A percentile compares a stretch with the other conserved stretches of the same genome.
These are phyloP conservation scores for Urocitellus parryii DNA, from an alignment of 2,113 vertebrate genomes.

Conservation along the genomic window DNA sequence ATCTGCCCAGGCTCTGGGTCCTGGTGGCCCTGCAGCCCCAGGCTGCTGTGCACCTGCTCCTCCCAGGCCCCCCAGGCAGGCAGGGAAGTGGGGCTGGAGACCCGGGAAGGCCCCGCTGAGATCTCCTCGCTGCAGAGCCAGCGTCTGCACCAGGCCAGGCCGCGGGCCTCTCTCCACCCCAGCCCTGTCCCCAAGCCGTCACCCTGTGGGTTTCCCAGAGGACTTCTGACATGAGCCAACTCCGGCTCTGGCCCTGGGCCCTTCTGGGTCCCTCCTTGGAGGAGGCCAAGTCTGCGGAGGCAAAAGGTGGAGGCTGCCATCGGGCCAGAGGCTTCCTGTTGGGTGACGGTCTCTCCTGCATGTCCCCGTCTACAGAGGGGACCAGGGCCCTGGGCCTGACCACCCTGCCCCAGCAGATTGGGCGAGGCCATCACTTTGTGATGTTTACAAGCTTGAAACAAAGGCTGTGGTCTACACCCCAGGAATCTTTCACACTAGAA, in stretches of 20 bases:
- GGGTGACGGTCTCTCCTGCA: too few species aligned
- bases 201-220: not conserved
- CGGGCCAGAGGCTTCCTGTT: not conserved
- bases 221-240: fast-evolving
- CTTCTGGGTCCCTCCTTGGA: not conserved
- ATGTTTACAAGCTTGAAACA: not conserved
- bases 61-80: not conserved
- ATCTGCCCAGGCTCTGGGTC: fast-evolving
- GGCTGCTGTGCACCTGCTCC: too few species aligned
- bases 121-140: not conserved
- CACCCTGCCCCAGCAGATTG: fast-evolving
- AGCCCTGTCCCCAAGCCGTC: not conserved
- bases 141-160: fast-evolving
- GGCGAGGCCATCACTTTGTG: not conserved
- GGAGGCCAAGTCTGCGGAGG: not conserved
- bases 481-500: not conserved
- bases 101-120: fast-evolving
- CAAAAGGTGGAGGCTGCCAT: not conserved
- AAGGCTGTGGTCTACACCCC: not conserved
- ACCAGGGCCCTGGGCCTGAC: not conserved
- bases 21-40: fast-evolving
- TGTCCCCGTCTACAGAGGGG: not conserved
- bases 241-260: not conserved
- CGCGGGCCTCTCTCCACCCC: fast-evolving
- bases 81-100: not conserved